Conservation (phyloP, 2,113 vertebrate genomes). For the Corythornis vintsioides region DNA sequence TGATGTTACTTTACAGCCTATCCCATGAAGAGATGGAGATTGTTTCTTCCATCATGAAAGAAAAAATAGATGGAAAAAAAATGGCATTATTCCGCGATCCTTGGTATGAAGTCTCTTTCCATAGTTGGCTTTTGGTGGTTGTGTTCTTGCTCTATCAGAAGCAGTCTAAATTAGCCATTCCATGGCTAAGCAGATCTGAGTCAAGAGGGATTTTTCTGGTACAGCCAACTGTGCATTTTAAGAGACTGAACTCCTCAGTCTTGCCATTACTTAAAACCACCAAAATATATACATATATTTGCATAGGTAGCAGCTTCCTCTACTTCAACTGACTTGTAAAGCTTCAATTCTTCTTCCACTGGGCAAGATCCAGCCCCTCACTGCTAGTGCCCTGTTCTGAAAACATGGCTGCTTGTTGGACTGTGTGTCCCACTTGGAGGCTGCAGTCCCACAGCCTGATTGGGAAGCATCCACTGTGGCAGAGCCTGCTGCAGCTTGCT, state of each 20-base stretch:
- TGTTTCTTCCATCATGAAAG: background rate
- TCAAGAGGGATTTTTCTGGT: background rate
- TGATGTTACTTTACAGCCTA: background rate
- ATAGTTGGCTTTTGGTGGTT: background rate
- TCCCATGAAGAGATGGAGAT: background rate
- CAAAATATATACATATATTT: background rate
- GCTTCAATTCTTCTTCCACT: background rate
- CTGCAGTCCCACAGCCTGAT: background rate
- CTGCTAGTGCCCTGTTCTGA: background rate
- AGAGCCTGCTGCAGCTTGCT: background rate
- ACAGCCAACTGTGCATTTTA: background rate
- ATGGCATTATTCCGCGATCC: background rate
- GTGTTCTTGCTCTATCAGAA: background rate
- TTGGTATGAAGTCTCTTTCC: background rate
- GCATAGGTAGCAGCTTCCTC: background rate
- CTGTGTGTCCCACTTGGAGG: background rate
- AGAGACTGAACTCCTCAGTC: background rate
- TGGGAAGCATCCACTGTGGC: background rate
- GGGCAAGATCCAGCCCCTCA: background rate
- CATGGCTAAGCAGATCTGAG: background rate
- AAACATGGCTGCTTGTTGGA: background rate
- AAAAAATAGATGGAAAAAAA: background rate
- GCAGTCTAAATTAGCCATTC: background rate
- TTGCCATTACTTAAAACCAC: background rate
- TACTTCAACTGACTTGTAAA: background rate